phyloP scores from a whole-genome alignment of 1,140 invertebrate genomes.

The Ectropis grisescens region DNA sequence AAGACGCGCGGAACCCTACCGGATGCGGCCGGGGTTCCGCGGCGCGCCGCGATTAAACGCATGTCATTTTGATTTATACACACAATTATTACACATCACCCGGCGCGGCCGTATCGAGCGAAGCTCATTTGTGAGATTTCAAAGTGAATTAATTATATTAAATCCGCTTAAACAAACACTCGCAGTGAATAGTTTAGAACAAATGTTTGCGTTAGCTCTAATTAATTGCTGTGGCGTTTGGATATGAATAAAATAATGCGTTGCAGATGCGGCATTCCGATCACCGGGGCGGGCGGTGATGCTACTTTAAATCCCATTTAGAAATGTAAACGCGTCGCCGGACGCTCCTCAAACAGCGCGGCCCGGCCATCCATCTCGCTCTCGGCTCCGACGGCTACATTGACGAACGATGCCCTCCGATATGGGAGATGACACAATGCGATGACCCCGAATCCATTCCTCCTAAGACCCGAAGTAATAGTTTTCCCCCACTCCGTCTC shows the following conservation, averaged over 20 bases:
- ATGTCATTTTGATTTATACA: slow-evolving; percentile 69
- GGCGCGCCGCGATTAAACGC: slow-evolving; percentile 43
- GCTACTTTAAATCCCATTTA: slow-evolving; percentile 18
- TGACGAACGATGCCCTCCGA: slow-evolving; percentile 31
- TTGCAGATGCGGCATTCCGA: no score
- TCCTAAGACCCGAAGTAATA: slow-evolving; percentile 30
- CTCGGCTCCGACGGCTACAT: slow-evolving; percentile 14
- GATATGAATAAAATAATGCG: no score
- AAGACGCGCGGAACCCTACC: slow-evolving; percentile 9
- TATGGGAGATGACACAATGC: slow-evolving; percentile 45
- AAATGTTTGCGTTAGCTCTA: slow-evolving; percentile 13
- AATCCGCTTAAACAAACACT: no score
- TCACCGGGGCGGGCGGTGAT: no score
- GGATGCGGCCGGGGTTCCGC: slow-evolving; percentile 12
- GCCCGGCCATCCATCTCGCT: slow-evolving; percentile 30
- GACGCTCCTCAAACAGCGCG: slow-evolving; percentile 11
- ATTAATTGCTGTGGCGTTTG: no score
- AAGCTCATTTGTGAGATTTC: slow-evolving; percentile 15
- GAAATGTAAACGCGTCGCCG: slow-evolving; percentile 34
- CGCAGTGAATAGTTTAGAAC: background rate
- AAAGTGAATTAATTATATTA: slow-evolving; percentile 1
- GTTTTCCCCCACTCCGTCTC: slow-evolving; percentile 32
- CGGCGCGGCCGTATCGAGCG: no score
- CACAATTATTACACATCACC: slow-evolving; percentile 50
- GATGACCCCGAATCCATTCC: slow-evolving; percentile 49